Evolutionary conservation across 1,140 invertebrate genomes (phyloP).

Genomic region (Ctenoplectra terminalis): DNA sequence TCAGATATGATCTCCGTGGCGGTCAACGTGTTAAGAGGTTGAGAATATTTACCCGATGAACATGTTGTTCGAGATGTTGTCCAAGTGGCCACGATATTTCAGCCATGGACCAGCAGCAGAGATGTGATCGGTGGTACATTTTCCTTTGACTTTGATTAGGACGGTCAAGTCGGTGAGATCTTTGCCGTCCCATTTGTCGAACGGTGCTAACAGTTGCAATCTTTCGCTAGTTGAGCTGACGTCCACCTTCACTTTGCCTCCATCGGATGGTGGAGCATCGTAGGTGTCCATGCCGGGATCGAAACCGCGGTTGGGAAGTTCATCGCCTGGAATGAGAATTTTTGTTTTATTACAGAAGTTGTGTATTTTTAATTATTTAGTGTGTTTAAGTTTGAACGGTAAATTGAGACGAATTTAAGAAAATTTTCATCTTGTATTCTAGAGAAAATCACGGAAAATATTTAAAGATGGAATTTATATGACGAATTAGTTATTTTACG

Average conservation of each 20-base stretch:
- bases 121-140: slow-evolving; percentile 99
- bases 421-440: no score
- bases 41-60: slow-evolving; percentile 94
- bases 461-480: no score
- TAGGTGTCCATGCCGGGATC: slow-evolving; percentile 99
- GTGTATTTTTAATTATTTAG: no score
- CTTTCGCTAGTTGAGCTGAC: slow-evolving; percentile 95
- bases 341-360: neutral
- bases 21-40: no score
- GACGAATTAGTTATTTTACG: no score
- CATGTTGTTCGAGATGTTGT: slow-evolving; percentile 99
- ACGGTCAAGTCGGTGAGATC: slow-evolving; percentile 95
- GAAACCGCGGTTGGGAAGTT: slow-evolving; percentile 96
- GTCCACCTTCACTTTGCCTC: slow-evolving; percentile 87
- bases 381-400: no score
- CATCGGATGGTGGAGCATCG: slow-evolving; percentile 92
- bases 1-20: no score
- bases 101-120: slow-evolving; percentile 99
- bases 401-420: no score
- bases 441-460: no score
- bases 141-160: slow-evolving; percentile 99
- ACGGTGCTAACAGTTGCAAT: slow-evolving; percentile 97
- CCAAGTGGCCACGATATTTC: slow-evolving; percentile 99
- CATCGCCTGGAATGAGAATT: slow-evolving; percentile 84
- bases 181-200: slow-evolving; percentile 98